phyloP scores from a whole-genome alignment of 2,797 vertebrate species.

The Leucoraja ocellata region DNA sequence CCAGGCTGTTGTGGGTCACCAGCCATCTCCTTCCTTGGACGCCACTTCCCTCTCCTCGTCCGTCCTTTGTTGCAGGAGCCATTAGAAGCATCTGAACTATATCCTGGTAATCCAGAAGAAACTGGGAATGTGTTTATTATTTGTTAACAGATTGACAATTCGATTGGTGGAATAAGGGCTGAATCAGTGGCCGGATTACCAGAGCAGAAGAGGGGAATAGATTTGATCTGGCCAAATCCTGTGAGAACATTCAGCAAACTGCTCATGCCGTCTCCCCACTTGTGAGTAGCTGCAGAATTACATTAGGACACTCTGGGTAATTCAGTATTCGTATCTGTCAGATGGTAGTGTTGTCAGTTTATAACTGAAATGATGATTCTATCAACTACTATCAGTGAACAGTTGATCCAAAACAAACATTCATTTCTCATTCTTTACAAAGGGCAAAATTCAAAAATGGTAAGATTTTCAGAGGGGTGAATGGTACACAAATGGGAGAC shows the following conservation, averaged over 20 bases:
- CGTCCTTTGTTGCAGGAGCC: background rate
- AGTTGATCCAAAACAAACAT: conserved; percentile 17
- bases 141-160: background rate
- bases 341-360: background rate
- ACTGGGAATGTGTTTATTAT: background rate
- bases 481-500: background rate
- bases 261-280: background rate
- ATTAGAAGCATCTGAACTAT: background rate
- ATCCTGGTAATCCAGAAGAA: background rate
- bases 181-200: background rate
- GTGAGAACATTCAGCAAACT: background rate
- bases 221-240: background rate
- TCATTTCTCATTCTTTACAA: background rate
- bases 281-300: background rate
- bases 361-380: background rate
- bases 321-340: background rate
- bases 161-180: background rate
- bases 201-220: background rate
- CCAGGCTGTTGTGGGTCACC: too few relatives aligned
- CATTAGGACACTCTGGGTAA: background rate
- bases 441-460: background rate
- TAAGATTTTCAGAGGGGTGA: background rate
- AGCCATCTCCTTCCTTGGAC: too few relatives aligned
- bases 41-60: too few relatives aligned
- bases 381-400: conserved; percentile 10